Evolutionary conservation across 2,888 invertebrate species (phyloP).

Genomic region (Zelleria hepariella): DNA sequence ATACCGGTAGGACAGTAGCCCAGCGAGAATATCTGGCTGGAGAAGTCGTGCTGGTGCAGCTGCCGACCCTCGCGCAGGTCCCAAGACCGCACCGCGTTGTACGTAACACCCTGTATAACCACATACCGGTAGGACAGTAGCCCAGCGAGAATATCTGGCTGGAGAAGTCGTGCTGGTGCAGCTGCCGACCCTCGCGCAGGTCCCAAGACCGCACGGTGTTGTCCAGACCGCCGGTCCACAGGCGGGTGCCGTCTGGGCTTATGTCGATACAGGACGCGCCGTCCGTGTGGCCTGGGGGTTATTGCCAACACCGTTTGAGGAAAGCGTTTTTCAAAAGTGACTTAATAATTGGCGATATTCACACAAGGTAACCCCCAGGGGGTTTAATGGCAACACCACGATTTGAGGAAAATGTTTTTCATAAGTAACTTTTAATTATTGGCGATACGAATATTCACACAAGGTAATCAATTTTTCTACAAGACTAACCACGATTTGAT

Average conservation of each 20-base stretch:
- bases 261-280: conserved; percentile 99
- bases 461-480: too few relatives aligned
- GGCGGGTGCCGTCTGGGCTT: conserved; percentile 90
- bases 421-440: too few relatives aligned
- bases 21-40: conserved; percentile 87
- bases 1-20: conserved; percentile 93
- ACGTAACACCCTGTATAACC: neutral
- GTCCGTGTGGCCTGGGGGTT: conserved; percentile 85
- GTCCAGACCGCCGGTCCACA: conserved; percentile 96
- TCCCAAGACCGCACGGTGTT: conserved; percentile 98
- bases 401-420: too few relatives aligned
- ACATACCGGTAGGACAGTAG: conserved; percentile 89
- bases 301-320: neutral
- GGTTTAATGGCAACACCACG: too few relatives aligned
- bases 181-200: conserved; percentile 90
- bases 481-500: too few relatives aligned
- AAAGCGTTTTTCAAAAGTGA: too few relatives aligned
- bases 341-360: too few relatives aligned
- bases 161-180: conserved; percentile 96
- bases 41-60: conserved; percentile 95
- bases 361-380: too few relatives aligned
- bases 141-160: conserved; percentile 89
- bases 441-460: too few relatives aligned
- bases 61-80: conserved; percentile 94
- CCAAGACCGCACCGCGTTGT: conserved; percentile 88